Conservation (phyloP, 1,140 invertebrate genomes). For the Gryon sp. region DNA sequence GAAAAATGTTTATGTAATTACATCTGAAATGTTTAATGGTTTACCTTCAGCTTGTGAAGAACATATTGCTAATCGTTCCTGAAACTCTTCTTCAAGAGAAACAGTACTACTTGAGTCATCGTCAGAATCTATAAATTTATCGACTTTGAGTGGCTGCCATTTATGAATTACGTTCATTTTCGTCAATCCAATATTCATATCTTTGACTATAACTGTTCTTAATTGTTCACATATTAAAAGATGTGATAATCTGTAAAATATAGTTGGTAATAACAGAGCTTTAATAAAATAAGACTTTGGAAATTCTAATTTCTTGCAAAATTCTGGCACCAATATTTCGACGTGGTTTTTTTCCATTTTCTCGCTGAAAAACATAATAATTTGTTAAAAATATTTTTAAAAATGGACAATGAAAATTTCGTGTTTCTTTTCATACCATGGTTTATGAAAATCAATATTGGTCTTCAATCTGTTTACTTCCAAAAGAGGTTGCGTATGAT, state of each 20-base stretch:
- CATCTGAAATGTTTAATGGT: no score
- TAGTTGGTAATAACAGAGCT: constrained; percentile 90
- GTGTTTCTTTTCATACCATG: constrained; percentile 10
- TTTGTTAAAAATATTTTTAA: no score
- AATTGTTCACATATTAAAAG: constrained; percentile 91
- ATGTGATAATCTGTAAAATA: constrained; percentile 89
- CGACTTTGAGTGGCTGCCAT: constrained; percentile 59
- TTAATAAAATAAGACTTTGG: constrained; percentile 94
- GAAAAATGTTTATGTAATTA: no score
- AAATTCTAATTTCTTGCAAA: constrained; percentile 91
- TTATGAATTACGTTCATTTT: constrained; percentile 60
- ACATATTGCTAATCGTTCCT: no score
- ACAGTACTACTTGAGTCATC: background rate
- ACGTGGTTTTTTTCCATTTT: constrained; percentile 63
- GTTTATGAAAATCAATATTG: constrained; percentile 85
- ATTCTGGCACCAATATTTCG: constrained; percentile 93
- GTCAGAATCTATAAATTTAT: background rate
- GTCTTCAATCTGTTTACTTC: constrained; percentile 92
- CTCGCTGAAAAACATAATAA: constrained; percentile 3
- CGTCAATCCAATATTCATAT: constrained; percentile 70
- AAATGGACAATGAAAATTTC: constrained; percentile 1
- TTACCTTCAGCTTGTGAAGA: no score
- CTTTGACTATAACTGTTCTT: constrained; percentile 81
- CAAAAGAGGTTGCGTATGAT: constrained; percentile 89
- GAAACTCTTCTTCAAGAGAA: background rate